Conservation (phyloP, 2,888 invertebrate genomes). For the Acronicta alni region DNA sequence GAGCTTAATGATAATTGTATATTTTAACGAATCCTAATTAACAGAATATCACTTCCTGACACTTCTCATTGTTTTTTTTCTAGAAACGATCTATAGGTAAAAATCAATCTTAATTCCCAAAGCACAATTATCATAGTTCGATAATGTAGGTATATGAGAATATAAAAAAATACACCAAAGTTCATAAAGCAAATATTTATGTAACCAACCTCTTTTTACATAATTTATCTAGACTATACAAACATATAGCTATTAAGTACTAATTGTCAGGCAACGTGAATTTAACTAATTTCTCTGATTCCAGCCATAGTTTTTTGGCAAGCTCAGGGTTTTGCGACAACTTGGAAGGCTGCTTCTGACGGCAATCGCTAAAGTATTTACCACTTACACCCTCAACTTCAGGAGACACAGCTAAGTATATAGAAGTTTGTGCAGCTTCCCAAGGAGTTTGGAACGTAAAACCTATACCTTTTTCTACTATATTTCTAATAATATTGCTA, state of each 20-base stretch:
- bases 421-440: slow-evolving; percentile 91
- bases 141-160: not conserved
- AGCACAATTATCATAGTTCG: too few species aligned
- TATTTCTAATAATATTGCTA: slow-evolving; percentile 68
- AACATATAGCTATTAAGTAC: slow-evolving; percentile 36
- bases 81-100: too few species aligned
- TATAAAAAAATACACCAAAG: not conserved
- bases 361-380: slow-evolving; percentile 91
- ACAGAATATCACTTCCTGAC: too few species aligned
- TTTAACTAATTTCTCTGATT: slow-evolving; percentile 89
- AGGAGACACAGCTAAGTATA: slow-evolving; percentile 89
- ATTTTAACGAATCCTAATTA: too few species aligned
- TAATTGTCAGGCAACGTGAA: slow-evolving; percentile 59
- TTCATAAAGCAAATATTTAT: slow-evolving; percentile 27
- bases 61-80: too few species aligned
- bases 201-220: slow-evolving; percentile 29
- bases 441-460: slow-evolving; percentile 88
- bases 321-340: slow-evolving; percentile 85
- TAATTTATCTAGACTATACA: slow-evolving; percentile 19
- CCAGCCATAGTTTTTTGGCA: slow-evolving; percentile 90
- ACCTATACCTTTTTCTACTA: slow-evolving; percentile 67
- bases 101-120: too few species aligned
- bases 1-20: too few species aligned
- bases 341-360: slow-evolving; percentile 83
- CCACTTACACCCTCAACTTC: slow-evolving; percentile 90